Conservation (phyloP, 2,113 vertebrate genomes). For the Alaudala cheleensis region DNA sequence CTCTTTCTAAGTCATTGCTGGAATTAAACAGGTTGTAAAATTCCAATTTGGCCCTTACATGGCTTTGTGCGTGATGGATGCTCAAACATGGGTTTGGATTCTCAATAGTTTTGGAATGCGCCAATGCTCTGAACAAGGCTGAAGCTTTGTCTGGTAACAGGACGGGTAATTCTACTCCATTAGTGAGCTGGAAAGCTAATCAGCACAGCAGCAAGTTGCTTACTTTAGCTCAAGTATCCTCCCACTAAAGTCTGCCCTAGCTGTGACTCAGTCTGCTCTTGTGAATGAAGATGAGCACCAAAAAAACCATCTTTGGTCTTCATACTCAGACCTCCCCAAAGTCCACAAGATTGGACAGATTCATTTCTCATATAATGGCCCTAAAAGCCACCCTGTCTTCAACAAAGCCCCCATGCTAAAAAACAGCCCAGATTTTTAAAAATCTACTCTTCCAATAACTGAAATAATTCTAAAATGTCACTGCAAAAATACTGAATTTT, state of each 20-base stretch:
- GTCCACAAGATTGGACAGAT: background rate
- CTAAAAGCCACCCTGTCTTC: background rate
- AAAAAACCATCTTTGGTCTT: slow-evolving; percentile 5
- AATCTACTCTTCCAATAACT: background rate
- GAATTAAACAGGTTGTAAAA: background rate
- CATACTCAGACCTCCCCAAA: background rate
- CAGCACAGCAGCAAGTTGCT: background rate
- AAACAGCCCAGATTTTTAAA: background rate
- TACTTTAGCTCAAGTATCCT: background rate
- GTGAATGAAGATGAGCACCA: background rate
- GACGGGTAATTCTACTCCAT: background rate
- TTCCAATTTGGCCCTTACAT: background rate
- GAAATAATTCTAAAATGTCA: background rate
- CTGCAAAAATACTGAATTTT: background rate
- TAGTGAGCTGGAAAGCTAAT: background rate
- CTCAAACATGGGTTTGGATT: background rate
- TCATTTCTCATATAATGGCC: background rate
- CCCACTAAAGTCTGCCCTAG: background rate
- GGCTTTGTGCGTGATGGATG: background rate
- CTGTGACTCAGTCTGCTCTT: background rate
- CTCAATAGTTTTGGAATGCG: background rate
- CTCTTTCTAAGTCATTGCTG: background rate
- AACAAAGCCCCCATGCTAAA: background rate
- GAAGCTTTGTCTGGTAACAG: background rate
- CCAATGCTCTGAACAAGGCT: background rate